Conservation (phyloP, 2,797 vertebrate genomes). For the Ceyx erithaca region DNA sequence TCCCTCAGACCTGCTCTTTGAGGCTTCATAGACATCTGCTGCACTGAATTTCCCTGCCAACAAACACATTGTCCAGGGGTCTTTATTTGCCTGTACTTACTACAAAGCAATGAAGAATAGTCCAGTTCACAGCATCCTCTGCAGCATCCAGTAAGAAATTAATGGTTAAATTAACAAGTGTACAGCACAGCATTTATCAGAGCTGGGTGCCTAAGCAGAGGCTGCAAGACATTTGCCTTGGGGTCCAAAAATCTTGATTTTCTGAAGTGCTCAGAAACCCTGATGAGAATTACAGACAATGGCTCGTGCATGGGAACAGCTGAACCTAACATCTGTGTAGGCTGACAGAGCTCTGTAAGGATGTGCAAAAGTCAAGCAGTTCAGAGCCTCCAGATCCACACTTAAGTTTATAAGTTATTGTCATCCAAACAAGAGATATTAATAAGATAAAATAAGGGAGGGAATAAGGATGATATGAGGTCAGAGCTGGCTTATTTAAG, state of each 20-base stretch:
- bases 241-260: not conserved
- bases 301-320: not conserved
- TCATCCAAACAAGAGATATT: not conserved
- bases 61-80: not conserved
- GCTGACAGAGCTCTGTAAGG: not conserved
- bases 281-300: conserved; percentile 17
- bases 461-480: not conserved
- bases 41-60: not conserved
- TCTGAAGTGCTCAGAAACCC: not conserved
- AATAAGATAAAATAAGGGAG: not conserved
- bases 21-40: not conserved
- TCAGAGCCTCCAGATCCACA: not conserved
- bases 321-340: not conserved
- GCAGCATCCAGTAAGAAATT: not conserved
- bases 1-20: not conserved
- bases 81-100: not conserved
- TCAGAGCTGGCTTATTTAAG: not conserved
- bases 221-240: not conserved
- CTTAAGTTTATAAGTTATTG: not conserved
- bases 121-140: not conserved
- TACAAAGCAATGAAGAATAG: not conserved
- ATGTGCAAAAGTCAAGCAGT: not conserved
- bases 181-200: not conserved
- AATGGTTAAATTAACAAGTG: not conserved
- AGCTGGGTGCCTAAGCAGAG: not conserved